Base-by-base conservation (phyloP, 1,140 invertebrate genomes). In the Nylanderia fulva region DNA sequence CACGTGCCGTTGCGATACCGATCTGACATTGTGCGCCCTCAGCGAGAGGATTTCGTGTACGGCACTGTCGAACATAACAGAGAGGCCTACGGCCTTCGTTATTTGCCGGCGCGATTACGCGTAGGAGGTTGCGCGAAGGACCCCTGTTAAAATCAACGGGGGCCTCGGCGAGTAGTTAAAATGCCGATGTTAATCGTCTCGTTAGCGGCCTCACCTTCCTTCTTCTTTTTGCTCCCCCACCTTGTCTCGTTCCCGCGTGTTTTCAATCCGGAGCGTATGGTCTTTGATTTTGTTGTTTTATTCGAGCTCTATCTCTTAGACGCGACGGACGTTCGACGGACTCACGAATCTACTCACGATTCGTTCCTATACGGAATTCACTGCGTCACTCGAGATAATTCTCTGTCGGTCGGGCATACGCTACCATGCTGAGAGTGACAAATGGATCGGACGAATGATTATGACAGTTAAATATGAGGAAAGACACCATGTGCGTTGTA, bases 131-230 rank as follows among this genome's bases (percentile, higher is more conserved):
- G 29, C 48, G 52, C n/a, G 52, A n/a, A n/a, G n/a, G 69, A 77
- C 58, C 39, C 71, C 88, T 83, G 86, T 90, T 90, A 8, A 87
- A 90, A 90, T 90, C 88, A 87, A 89, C 85, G 66, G 74, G 60
- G 85, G 64, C 24, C 58, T 75, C 58, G 68, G 45, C 88, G 88
- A n/a, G n/a, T 87, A 89, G 88, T 90, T 90, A 90, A 90, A 90
- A 90, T 90, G 69, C 89, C 88, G 86, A 90, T 90, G 88, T 90
- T 90, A 90, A 90, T 90, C 89, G 88, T 63, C 88, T 90, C 89
- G 89, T 90, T 90, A 90, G 88, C 86, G 85, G 56, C 60, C 69
- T 45, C 52, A 36, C 74, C 36, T 60, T n/a, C 27, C 27, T 9
- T 27, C 24, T 2, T n/a, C 56, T n/a, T n/a, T n/a, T n/a, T n/a